Evolutionary conservation across 1,140 invertebrate genomes (phyloP), one percentile per base, ranked within the genome.

Genomic region (Oreohelix idahoensis): DNA sequence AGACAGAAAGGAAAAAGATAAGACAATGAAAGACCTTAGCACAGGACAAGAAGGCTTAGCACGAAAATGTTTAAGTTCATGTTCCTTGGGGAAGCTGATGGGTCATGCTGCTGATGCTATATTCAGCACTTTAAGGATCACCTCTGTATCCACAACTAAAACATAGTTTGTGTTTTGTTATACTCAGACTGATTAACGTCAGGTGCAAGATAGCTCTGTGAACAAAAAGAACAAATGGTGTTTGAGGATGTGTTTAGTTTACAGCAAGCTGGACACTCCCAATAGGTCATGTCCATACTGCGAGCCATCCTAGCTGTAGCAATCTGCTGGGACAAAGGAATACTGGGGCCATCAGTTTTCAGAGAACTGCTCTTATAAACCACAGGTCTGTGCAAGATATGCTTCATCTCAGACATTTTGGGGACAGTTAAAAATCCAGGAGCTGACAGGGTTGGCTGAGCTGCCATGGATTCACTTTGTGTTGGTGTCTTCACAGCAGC

Each of bases 281-380:
- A 85, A 53, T 42, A 26, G 36, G 63, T 70, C 75, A 83, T 36
- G 70, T 85, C 84, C 80, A 83, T 83, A 45, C 84, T 85, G 26
- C 45, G 84, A 35, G 84, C 77, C 1, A 69, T 39, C 29, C 81
- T 80, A 17, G 73, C 32, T 11, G 1, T 66, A 20, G 53, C 26
- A 2, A n/a, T 42, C 15, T 42, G 13, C 35, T 58, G 20, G 10
- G 32, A 13, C n/a, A 66, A 20, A n/a, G 35, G 36, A 29, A 38
- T n/a, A 2, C 58, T 38, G 15, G 29, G 5, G 15, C 32, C 51
- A 15, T 10, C n/a, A 51, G 42, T 38, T 49, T 73, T 32, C 26
- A 83, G 49, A 11, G 81, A 83, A 58, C 63, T 85, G 58, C 39
- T 23, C 26, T 45, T 74, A 29, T 1, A 35, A 0, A 70, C 39